Percentiles rank a stretch among this genome's conserved stretches.
Conservation (phyloP, 2,113 vertebrate species). For the Chaenocephalus aceratus region DNA sequence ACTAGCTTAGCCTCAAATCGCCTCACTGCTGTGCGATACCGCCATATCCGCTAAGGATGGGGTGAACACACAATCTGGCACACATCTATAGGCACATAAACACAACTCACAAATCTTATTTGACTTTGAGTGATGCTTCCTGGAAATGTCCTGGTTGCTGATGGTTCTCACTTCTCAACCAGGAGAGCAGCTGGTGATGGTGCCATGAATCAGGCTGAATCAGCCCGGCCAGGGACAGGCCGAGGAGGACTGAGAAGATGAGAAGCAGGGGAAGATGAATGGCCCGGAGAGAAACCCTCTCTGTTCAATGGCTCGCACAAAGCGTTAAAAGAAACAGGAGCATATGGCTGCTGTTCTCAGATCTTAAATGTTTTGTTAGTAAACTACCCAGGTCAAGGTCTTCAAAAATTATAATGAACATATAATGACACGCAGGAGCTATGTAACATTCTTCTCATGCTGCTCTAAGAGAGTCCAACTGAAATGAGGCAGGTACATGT, state of each 20-base stretch:
- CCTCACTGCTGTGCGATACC: constrained; percentile 75
- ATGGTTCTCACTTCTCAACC: constrained; percentile 73
- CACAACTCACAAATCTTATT: constrained; percentile 58
- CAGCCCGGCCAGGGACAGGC: constrained; percentile 64
- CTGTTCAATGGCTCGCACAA: constrained; percentile 52
- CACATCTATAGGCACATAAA: constrained; percentile 38
- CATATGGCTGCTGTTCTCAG: constrained; percentile 63
- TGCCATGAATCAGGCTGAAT: constrained; percentile 75
- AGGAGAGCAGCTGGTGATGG: constrained; percentile 69
- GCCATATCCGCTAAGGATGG: constrained; percentile 72
- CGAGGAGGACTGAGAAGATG: constrained; percentile 59
- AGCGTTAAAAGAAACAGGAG: constrained; percentile 67
- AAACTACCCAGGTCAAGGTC: constrained; percentile 36
- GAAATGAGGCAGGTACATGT: constrained; percentile 33
- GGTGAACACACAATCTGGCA: constrained; percentile 65
- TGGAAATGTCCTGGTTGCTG: constrained; percentile 69
- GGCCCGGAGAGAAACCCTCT: constrained; percentile 74
- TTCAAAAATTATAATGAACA: too few relatives aligned
- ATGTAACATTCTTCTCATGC: background rate
- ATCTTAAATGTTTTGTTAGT: constrained; percentile 57
- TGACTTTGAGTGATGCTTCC: constrained; percentile 76
- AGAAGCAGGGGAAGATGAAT: constrained; percentile 74
- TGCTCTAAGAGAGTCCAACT: constrained; percentile 16
- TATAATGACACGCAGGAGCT: background rate
- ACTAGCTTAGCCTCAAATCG: constrained; percentile 82